These are phyloP conservation scores for Cerceris ruficornis DNA, from an alignment of 2,888 invertebrate species.

Conservation along the genomic window DNA sequence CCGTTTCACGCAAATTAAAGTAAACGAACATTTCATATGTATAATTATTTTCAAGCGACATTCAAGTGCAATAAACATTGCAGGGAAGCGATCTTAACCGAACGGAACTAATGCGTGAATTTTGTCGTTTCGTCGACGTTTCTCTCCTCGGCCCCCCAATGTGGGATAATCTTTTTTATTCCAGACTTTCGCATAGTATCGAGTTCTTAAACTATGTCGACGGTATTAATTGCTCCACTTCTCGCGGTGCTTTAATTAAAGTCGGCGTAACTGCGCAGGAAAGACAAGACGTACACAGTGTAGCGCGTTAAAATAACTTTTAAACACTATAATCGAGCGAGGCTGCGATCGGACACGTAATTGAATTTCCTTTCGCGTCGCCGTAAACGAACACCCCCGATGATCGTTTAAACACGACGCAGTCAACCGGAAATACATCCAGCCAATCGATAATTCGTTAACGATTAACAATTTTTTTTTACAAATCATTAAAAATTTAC, in stretches of 20 bases:
- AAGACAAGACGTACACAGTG: constrained; percentile 13
- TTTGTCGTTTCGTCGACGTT: background rate
- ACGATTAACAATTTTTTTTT: too few species aligned
- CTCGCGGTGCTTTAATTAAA: constrained; percentile 55
- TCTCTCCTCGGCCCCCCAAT: background rate
- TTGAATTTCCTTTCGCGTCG: constrained; percentile 14
- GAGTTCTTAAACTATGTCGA: constrained; percentile 47
- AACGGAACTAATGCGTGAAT: too few species aligned
- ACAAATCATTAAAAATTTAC: too few species aligned
- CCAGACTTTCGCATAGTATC: constrained; percentile 19
- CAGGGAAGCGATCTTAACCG: background rate
- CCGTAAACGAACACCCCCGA: too few species aligned
- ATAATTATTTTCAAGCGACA: too few species aligned
- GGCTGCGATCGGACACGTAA: background rate
- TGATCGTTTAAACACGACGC: too few species aligned
- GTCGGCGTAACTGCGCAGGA: constrained; percentile 14
- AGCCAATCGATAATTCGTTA: too few species aligned
- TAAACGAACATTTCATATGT: too few species aligned
- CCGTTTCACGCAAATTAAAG: too few species aligned
- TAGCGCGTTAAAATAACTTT: constrained; percentile 24
- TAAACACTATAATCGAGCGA: background rate
- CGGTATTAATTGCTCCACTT: constrained; percentile 52
- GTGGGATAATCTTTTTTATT: constrained; percentile 56
- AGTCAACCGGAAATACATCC: too few species aligned
- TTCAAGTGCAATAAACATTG: too few species aligned